phyloP scores from a whole-genome alignment of 2,113 vertebrate genomes.

The Eretmochelys imbricata region DNA sequence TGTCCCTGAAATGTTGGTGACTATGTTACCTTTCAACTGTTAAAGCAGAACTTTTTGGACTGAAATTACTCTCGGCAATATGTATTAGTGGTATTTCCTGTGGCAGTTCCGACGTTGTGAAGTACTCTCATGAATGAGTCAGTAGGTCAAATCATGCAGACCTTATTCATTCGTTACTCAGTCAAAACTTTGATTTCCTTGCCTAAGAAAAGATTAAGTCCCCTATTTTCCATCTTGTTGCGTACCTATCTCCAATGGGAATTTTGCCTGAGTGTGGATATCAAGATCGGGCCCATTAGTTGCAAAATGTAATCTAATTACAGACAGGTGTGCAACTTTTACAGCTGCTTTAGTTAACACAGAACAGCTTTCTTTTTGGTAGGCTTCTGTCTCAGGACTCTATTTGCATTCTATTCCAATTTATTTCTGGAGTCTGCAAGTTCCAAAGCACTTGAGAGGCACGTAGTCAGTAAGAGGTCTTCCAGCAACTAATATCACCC shows the following conservation, averaged over 20 bases:
- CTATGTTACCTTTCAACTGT: neutral
- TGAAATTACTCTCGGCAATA: neutral
- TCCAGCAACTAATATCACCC: neutral
- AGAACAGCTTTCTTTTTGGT: neutral
- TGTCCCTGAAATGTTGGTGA: neutral
- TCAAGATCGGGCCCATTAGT: neutral
- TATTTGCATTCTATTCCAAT: rapidly evolving
- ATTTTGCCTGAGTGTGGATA: neutral
- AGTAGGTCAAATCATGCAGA: rapidly evolving
- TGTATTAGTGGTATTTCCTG: neutral
- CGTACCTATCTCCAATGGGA: neutral
- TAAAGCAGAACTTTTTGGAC: neutral
- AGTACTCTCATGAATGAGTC: neutral
- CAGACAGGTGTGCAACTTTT: neutral
- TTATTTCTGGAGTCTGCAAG: rapidly evolving
- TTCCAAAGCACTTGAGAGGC: neutral
- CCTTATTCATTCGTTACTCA: neutral
- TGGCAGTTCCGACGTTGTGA: neutral
- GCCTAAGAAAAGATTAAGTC: neutral
- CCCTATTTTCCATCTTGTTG: neutral
- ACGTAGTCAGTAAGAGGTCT: rapidly evolving
- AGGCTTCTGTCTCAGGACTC: neutral
- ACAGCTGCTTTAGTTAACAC: neutral
- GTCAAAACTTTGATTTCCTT: rapidly evolving
- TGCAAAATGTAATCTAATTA: neutral